Conservation (phyloP, 1,140 invertebrate genomes). For the Calephelis nemesis region DNA sequence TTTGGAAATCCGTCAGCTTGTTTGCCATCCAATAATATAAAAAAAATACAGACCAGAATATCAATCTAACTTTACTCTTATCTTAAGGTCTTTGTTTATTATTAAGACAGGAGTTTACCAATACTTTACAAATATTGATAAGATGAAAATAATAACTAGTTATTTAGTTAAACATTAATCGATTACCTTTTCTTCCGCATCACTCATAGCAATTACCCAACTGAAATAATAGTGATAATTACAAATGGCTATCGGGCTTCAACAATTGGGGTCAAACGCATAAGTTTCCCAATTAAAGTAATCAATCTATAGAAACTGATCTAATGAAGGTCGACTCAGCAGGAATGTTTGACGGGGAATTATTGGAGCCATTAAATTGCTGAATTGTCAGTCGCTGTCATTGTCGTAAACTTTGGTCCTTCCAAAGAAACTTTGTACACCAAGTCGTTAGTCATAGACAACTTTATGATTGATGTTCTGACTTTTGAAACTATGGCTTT, state of each 20-base stretch:
- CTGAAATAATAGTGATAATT: not conserved
- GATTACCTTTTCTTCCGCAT: no score
- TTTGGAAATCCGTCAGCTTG: no score
- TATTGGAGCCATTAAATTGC: slow-evolving; percentile 25
- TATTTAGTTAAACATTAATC: no score
- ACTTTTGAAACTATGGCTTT: not conserved
- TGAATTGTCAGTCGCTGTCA: slow-evolving; percentile 29
- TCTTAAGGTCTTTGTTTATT: no score
- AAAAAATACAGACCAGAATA: no score
- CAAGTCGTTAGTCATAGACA: slow-evolving; percentile 22
- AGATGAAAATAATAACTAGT: no score
- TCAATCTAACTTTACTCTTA: no score
- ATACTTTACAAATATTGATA: no score
- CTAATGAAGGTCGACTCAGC: slow-evolving; percentile 20
- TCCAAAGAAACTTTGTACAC: slow-evolving; percentile 15
- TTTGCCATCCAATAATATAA: no score
- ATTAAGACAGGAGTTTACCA: no score
- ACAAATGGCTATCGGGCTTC: not conserved
- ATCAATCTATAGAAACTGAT: slow-evolving; percentile 22
- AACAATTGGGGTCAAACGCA: slow-evolving; percentile 8
- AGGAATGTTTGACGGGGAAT: slow-evolving; percentile 24
- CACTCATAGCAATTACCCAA: no score
- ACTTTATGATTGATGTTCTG: slow-evolving; percentile 29
- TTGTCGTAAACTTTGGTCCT: slow-evolving; percentile 20
- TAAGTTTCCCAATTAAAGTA: slow-evolving; percentile 25